A percentile compares a stretch with the other conserved stretches of the same genome.
Evolutionary conservation across 2,797 vertebrate species (phyloP).

Genomic region (Pristis pectinata): DNA sequence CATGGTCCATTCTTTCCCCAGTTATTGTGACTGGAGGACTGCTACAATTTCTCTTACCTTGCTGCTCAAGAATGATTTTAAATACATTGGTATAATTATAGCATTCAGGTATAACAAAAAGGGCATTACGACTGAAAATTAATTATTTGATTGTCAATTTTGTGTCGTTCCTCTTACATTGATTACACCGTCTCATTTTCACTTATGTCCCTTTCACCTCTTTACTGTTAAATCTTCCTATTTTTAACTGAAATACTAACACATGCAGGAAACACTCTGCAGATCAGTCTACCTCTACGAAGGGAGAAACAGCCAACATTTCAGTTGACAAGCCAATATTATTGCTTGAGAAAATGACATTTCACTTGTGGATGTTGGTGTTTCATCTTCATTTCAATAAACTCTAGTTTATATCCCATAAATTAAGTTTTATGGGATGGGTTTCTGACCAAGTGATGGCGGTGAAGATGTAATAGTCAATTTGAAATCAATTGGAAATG

Average conservation of each 20-base stretch:
- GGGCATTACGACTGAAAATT: background rate
- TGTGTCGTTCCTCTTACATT: background rate
- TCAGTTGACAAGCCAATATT: too few species aligned
- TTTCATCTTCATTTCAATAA: background rate
- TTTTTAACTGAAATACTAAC: background rate
- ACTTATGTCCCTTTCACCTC: background rate
- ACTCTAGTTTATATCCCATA: too few species aligned
- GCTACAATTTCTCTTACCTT: background rate
- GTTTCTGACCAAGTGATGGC: background rate
- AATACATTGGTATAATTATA: background rate
- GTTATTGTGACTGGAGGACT: background rate
- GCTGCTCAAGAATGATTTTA: background rate
- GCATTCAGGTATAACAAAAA: background rate
- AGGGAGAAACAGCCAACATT: too few species aligned
- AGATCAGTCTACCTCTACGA: too few species aligned
- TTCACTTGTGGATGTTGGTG: background rate
- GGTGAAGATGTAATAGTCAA: background rate
- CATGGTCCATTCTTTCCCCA: background rate
- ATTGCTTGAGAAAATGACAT: background rate
- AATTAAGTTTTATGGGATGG: background rate
- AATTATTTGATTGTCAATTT: background rate
- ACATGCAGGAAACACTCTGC: too few species aligned
- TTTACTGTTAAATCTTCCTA: background rate
- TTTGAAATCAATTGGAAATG: background rate
- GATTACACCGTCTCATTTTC: background rate